These are phyloP conservation scores for Microcebus ravelobensis DNA, from an alignment of 2,113 vertebrate genomes.

Conservation along the genomic window DNA sequence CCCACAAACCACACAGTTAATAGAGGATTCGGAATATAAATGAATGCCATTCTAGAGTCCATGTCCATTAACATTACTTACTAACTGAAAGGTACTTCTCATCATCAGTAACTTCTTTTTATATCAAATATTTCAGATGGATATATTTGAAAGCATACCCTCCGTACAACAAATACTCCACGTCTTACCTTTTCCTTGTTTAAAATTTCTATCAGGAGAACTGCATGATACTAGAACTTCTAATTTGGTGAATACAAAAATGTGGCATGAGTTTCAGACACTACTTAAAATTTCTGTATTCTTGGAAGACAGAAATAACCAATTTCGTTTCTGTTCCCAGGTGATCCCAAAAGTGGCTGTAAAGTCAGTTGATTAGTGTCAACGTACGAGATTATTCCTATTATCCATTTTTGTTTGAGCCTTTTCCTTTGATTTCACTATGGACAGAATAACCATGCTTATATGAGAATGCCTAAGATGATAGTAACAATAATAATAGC, in stretches of 20 bases:
- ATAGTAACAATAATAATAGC: not conserved
- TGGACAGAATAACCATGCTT: not conserved
- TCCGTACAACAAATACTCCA: not conserved
- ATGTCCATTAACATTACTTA: not conserved
- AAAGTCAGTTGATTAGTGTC: not conserved
- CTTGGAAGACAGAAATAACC: not conserved
- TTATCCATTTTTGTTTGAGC: not conserved
- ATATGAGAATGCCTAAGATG: not conserved
- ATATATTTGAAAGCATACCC: not conserved
- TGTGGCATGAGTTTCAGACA: not conserved
- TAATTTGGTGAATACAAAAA: not conserved
- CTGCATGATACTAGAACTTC: not conserved
- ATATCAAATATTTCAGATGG: not conserved
- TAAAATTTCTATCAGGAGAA: not conserved
- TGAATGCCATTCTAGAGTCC: not conserved
- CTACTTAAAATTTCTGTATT: not conserved
- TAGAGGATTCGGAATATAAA: not conserved
- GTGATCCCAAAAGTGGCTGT: not conserved
- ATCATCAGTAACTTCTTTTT: not conserved
- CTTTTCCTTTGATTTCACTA: conserved; percentile 2
- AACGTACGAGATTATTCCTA: not conserved
- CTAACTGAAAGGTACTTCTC: not conserved
- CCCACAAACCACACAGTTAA: not conserved
- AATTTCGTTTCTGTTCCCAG: not conserved
- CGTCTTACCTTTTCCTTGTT: not conserved